These are phyloP conservation scores for Phalacrocorax carbo DNA, from an alignment of 2,113 vertebrate species.

Conservation along the genomic window DNA sequence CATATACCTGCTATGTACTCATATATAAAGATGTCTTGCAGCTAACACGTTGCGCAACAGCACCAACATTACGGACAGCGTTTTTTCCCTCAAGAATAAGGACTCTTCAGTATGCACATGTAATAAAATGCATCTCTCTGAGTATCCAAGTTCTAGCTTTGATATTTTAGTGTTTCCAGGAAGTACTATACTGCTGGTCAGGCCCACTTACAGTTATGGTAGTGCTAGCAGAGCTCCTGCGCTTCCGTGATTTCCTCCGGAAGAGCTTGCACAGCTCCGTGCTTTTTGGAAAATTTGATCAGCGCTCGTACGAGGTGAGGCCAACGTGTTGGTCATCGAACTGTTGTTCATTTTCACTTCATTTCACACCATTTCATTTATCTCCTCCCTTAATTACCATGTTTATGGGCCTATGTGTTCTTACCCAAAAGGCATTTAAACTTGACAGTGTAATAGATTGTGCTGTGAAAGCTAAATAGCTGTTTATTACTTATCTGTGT, in stretches of 20 bases:
- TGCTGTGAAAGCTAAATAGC: slow-evolving; percentile 21
- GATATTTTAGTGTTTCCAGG: not conserved
- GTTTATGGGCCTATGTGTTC: slow-evolving; percentile 16
- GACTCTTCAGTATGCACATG: not conserved
- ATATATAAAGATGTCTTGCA: not conserved
- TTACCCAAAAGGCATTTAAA: slow-evolving; percentile 39
- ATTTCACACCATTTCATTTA: slow-evolving; percentile 30
- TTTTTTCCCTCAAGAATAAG: not conserved
- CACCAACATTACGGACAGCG: not conserved
- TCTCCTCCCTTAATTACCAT: slow-evolving; percentile 8
- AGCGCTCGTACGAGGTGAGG: not conserved
- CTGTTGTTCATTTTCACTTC: slow-evolving; percentile 17
- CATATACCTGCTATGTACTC: not conserved
- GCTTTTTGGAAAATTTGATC: not conserved
- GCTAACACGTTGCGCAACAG: not conserved
- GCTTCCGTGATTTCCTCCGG: not conserved
- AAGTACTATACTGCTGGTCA: not conserved
- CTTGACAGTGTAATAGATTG: slow-evolving; percentile 11
- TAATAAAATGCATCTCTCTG: not conserved
- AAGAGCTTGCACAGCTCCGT: not conserved
- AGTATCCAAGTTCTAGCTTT: not conserved
- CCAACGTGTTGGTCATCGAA: not conserved
- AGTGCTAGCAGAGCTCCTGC: not conserved
- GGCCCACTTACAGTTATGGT: fast-evolving
- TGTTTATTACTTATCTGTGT: slow-evolving; percentile 45